A percentile compares a stretch with the other conserved stretches of the same genome.
Conservation (phyloP, 2,113 vertebrate genomes). For the Chascanopsetta lugubris region DNA sequence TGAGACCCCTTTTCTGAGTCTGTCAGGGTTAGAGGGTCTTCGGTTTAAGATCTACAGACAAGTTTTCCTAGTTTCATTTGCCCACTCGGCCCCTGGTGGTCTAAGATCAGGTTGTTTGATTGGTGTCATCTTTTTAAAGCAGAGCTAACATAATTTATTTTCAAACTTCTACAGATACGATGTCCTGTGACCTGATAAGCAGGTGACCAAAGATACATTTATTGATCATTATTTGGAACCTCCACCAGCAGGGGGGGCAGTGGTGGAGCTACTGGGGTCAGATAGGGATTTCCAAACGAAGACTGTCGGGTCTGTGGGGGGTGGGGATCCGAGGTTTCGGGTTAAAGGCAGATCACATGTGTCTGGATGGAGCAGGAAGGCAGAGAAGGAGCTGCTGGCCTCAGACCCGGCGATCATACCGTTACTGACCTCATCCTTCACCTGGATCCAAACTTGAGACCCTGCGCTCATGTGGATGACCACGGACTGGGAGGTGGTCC, state of each 20-base stretch:
- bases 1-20: no score
- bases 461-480: conserved; percentile 60
- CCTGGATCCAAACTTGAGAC: conserved; percentile 77
- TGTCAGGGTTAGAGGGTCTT: neutral
- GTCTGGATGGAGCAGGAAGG: conserved; percentile 77
- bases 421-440: conserved; percentile 59
- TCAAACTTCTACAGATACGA: neutral
- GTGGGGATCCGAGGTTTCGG: fast-evolving
- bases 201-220: neutral
- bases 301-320: fast-evolving
- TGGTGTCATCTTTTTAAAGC: neutral
- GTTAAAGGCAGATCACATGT: conserved; percentile 51
- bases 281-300: conserved; percentile 11
- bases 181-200: neutral
- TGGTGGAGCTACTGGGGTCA: no score
- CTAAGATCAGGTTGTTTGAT: no score
- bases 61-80: neutral
- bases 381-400: conserved; percentile 73
- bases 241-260: neutral
- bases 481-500: conserved; percentile 67
- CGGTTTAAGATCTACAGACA: neutral
- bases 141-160: neutral
- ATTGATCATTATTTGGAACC: conserved; percentile 1
- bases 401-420: conserved; percentile 66
- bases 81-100: no score